A percentile compares a stretch with the other conserved stretches of the same genome.
Conservation (phyloP, 2,113 vertebrate species). For the Lamprologus speciosus region DNA sequence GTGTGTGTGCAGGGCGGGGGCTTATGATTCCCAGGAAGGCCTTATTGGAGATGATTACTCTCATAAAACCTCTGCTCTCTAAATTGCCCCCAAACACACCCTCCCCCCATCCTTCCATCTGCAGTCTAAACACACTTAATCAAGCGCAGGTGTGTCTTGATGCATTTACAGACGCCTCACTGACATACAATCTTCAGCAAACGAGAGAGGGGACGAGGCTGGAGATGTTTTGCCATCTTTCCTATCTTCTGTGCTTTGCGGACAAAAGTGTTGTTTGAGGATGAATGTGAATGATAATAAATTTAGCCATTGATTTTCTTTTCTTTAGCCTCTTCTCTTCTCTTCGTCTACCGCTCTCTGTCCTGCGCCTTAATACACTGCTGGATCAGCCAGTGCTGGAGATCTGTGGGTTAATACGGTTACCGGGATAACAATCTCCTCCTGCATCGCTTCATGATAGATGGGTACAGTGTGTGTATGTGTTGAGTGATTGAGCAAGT, state of each 20-base stretch:
- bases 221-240: not conserved
- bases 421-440: conserved; percentile 71
- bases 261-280: not conserved
- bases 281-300: conserved; percentile 16
- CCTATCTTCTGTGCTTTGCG: not conserved
- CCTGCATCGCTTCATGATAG: conserved; percentile 61
- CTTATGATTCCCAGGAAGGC: conserved; percentile 51
- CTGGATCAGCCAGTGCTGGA: conserved; percentile 50
- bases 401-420: conserved; percentile 70
- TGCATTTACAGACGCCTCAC: conserved; percentile 50
- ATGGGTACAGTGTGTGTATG: conserved; percentile 58
- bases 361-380: conserved; percentile 49
- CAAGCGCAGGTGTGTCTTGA: conserved; percentile 63
- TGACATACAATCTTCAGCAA: conserved; percentile 11
- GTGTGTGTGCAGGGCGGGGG: conserved; percentile 46
- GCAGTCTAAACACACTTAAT: conserved; percentile 70
- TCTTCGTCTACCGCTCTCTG: not conserved
- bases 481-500: conserved; percentile 64
- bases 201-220: not conserved
- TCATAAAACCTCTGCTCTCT: conserved; percentile 72
- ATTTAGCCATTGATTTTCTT: conserved; percentile 15
- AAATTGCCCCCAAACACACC: conserved; percentile 46
- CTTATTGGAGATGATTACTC: conserved; percentile 71
- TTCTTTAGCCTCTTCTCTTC: not conserved
- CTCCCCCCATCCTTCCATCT: conserved; percentile 30